Percentiles rank a stretch among this genome's conserved stretches.
Evolutionary conservation across 2,888 invertebrate species (phyloP).

Genomic region (Amphipoea lucens): DNA sequence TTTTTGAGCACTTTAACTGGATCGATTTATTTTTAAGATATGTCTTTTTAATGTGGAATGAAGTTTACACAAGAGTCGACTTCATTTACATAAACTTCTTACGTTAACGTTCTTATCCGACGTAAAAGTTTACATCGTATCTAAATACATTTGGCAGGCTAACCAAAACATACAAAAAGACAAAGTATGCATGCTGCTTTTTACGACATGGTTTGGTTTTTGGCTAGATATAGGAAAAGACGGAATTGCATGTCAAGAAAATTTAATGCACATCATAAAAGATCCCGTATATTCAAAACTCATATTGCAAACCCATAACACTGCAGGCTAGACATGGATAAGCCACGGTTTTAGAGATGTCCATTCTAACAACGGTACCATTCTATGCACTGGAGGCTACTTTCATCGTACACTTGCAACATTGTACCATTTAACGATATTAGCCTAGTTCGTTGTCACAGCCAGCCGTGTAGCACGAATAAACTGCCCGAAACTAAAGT

Average conservation of each 20-base stretch:
- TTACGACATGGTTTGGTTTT: constrained; percentile 21
- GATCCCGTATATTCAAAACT: constrained; percentile 7
- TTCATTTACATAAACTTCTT: background rate
- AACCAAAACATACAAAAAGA: constrained; percentile 4
- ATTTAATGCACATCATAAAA: constrained; percentile 35
- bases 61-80: background rate
- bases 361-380: constrained; percentile 59
- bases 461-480: constrained; percentile 70
- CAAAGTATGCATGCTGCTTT: constrained; percentile 6
- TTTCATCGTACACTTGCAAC: constrained; percentile 74
- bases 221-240: constrained; percentile 1
- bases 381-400: constrained; percentile 64
- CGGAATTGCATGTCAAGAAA: constrained; percentile 25
- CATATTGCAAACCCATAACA: constrained; percentile 4
- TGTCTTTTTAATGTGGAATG: background rate
- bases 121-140: constrained; percentile 11
- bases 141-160: background rate
- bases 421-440: constrained; percentile 83
- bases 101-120: background rate
- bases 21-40: background rate
- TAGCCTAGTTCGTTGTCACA: constrained; percentile 77
- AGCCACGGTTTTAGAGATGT: constrained; percentile 42
- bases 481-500: constrained; percentile 78
- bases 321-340: constrained; percentile 13
- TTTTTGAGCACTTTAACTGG: background rate